Percentiles rank a stretch among this genome's conserved stretches.
Conservation (phyloP, 1,140 invertebrate species). For the Halictus rubicundus region DNA sequence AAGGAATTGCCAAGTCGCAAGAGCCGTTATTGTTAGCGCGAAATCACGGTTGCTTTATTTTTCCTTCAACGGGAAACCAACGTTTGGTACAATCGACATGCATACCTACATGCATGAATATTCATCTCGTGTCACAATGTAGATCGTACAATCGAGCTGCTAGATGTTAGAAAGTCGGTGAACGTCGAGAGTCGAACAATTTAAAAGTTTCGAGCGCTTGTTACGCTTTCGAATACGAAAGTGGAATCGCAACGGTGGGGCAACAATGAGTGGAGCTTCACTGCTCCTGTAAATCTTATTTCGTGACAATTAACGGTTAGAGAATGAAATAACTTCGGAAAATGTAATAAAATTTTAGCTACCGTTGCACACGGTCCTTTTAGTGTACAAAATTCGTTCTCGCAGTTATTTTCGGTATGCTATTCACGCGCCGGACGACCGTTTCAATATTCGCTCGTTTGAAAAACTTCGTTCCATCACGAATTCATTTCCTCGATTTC, state of each 20-base stretch:
- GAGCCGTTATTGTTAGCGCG: too few species aligned
- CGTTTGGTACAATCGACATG: too few species aligned
- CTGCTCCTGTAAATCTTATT: constrained; percentile 50
- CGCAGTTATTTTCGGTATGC: too few species aligned
- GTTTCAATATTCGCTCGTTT: background rate
- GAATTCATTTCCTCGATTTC: too few species aligned
- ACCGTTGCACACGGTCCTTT: background rate
- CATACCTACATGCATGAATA: background rate
- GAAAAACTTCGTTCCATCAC: background rate
- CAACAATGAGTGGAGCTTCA: constrained; percentile 33
- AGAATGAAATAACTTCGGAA: constrained; percentile 8
- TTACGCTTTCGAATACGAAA: constrained; percentile 7
- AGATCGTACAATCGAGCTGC: background rate
- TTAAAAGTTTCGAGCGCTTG: background rate
- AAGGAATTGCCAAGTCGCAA: too few species aligned
- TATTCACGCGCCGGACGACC: background rate
- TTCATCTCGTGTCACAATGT: background rate
- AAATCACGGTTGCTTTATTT: too few species aligned
- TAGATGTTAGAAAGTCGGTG: background rate
- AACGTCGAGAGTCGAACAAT: background rate
- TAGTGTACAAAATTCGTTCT: background rate
- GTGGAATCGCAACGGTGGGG: constrained; percentile 27
- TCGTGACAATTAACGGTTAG: constrained; percentile 35
- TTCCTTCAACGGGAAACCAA: too few species aligned
- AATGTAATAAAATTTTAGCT: constrained; percentile 19